Percentiles rank a stretch among this genome's conserved stretches.
Evolutionary conservation across 2,888 invertebrate species (phyloP).

Genomic region (Hirtodrosophila duncani): DNA sequence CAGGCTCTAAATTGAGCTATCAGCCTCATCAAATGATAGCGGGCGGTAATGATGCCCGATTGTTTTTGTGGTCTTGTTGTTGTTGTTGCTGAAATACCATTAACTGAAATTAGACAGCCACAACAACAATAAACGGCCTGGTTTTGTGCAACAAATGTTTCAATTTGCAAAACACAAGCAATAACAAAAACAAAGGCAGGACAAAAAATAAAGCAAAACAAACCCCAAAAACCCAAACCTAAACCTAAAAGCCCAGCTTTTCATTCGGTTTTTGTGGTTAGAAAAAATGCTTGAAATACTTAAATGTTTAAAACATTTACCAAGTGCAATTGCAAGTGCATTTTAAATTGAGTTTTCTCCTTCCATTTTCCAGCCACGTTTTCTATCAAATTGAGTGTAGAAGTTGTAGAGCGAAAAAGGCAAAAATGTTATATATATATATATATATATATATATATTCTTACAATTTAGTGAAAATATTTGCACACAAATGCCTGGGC

Average conservation of each 20-base stretch:
- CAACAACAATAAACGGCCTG: slow-evolving; percentile 1
- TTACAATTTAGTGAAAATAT: neutral
- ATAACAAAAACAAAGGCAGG: slow-evolving; percentile 5
- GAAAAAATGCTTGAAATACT: too few species aligned
- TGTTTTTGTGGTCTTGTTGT: slow-evolving; percentile 21
- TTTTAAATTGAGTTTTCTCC: too few species aligned
- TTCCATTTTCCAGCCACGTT: neutral
- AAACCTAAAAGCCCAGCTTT: too few species aligned
- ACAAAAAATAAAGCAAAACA: neutral
- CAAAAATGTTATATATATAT: too few species aligned
- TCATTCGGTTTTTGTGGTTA: neutral
- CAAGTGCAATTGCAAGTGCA: neutral
- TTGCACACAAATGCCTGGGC: slow-evolving; percentile 1
- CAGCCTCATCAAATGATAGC: neutral
- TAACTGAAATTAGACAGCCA: slow-evolving; percentile 28
- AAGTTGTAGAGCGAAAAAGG: slow-evolving; percentile 2
- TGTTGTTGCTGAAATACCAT: slow-evolving; percentile 13
- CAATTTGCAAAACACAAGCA: slow-evolving; percentile 2
- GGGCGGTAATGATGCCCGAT: slow-evolving; percentile 14
- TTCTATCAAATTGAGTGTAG: slow-evolving; percentile 9
- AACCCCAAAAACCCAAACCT: neutral
- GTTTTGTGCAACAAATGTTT: too few species aligned
- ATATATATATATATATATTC: too few species aligned
- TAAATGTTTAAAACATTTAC: too few species aligned
- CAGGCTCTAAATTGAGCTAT: slow-evolving; percentile 17